Conservation (phyloP, 1,140 invertebrate species). For the Meloidogyne chitwoodi region DNA sequence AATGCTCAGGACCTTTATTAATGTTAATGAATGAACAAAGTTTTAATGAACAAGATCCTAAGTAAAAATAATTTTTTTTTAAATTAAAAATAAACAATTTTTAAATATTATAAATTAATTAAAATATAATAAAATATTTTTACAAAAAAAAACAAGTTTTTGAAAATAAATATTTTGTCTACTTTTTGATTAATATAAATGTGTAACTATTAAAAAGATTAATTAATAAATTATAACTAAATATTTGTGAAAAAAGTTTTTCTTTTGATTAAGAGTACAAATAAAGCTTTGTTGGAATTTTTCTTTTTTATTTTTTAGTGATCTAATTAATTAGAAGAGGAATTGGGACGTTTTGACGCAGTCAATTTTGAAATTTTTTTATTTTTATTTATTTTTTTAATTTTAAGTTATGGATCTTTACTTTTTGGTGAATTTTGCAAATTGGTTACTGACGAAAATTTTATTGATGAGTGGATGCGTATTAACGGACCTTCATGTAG, state of each 20-base stretch:
- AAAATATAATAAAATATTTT: background rate
- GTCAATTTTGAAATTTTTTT: too few species aligned
- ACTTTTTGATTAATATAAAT: background rate
- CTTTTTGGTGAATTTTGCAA: conserved; percentile 53
- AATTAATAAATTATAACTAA: too few species aligned
- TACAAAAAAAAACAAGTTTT: background rate
- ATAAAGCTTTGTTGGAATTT: too few species aligned
- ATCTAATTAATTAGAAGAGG: too few species aligned
- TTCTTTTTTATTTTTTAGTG: too few species aligned
- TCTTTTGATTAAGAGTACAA: too few species aligned
- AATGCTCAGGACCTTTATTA: conserved; percentile 32
- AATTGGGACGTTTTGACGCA: too few species aligned
- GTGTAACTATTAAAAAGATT: too few species aligned
- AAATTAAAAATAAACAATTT: too few species aligned
- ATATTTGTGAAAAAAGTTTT: too few species aligned
- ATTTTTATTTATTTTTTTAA: background rate
- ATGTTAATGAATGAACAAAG: conserved; percentile 51
- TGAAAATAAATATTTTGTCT: background rate
- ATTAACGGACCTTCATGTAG: background rate
- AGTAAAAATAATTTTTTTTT: background rate
- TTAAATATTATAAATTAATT: too few species aligned
- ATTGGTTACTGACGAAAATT: conserved; percentile 26
- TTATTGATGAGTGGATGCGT: conserved; percentile 40
- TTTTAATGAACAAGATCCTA: conserved; percentile 51
- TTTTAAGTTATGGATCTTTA: conserved; percentile 42